A percentile compares a stretch with the other conserved stretches of the same genome.
These are phyloP conservation scores for Okapia johnstoni DNA, from an alignment of 2,113 vertebrate genomes.

Conservation along the genomic window DNA sequence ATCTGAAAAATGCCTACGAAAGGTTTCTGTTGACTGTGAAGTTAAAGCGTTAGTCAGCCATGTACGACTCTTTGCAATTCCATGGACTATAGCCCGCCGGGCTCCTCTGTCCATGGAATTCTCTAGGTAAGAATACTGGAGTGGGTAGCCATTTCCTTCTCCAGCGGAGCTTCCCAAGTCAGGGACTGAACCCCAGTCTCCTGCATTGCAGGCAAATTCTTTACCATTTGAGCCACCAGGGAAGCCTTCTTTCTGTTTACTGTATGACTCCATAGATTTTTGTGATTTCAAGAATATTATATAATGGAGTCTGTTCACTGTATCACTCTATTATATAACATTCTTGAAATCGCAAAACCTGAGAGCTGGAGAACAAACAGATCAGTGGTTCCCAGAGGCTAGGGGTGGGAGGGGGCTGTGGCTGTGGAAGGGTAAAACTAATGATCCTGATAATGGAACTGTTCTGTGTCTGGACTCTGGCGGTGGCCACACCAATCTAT, in stretches of 20 bases:
- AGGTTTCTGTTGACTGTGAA: background rate
- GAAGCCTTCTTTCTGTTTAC: background rate
- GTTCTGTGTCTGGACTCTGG: background rate
- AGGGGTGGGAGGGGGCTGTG: background rate
- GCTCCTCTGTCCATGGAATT: background rate
- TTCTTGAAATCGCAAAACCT: background rate
- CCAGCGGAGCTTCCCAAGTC: background rate
- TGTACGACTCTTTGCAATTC: background rate
- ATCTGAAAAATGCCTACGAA: background rate
- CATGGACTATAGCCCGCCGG: background rate
- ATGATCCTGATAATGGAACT: background rate
- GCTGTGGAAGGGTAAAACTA: background rate
- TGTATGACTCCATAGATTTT: background rate
- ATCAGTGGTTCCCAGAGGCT: background rate
- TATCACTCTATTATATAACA: background rate
- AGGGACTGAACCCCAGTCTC: background rate
- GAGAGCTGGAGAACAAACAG: background rate
- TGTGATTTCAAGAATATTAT: background rate
- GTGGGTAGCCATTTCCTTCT: background rate
- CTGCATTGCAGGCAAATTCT: background rate
- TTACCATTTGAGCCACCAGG: background rate
- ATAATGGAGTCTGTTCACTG: background rate
- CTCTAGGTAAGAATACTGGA: background rate
- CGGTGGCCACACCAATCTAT: background rate
- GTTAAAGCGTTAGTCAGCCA: fast-evolving